phyloP scores from a whole-genome alignment of 2,797 vertebrate genomes.

The Notamacropus eugenii region DNA sequence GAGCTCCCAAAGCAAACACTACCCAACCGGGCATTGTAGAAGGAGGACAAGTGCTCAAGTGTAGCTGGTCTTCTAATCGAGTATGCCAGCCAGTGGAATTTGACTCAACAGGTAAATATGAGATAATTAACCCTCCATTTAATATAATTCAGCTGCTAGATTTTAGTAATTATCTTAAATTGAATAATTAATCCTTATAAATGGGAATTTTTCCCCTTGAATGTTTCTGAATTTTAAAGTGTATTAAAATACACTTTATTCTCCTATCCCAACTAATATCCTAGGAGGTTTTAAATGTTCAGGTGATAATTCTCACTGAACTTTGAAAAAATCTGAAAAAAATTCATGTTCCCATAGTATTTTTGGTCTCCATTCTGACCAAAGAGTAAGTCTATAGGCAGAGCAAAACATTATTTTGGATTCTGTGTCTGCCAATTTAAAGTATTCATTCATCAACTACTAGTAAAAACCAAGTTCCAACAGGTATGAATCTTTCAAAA shows the following conservation, averaged over 20 bases:
- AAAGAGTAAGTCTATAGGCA: background rate
- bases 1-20: slow-evolving; percentile 89
- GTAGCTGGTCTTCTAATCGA: slow-evolving; percentile 83
- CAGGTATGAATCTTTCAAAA: background rate
- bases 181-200: background rate
- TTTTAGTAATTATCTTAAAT: background rate
- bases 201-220: background rate
- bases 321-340: background rate
- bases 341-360: background rate
- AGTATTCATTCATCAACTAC: background rate
- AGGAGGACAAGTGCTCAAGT: slow-evolving; percentile 88
- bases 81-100: slow-evolving; percentile 86
- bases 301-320: background rate
- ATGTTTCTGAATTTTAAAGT: slow-evolving; percentile 17
- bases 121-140: background rate
- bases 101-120: slow-evolving; percentile 83
- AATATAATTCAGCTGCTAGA: background rate
- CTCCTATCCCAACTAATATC: background rate
- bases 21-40: slow-evolving; percentile 85
- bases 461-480: background rate
- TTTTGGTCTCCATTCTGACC: slow-evolving; percentile 22
- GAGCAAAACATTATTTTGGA: background rate
- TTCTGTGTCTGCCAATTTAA: slow-evolving; percentile 2
- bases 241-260: background rate
- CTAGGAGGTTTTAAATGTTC: background rate